Base-by-base conservation (phyloP, 1,140 invertebrate genomes). In the Branchinecta lynchi region DNA sequence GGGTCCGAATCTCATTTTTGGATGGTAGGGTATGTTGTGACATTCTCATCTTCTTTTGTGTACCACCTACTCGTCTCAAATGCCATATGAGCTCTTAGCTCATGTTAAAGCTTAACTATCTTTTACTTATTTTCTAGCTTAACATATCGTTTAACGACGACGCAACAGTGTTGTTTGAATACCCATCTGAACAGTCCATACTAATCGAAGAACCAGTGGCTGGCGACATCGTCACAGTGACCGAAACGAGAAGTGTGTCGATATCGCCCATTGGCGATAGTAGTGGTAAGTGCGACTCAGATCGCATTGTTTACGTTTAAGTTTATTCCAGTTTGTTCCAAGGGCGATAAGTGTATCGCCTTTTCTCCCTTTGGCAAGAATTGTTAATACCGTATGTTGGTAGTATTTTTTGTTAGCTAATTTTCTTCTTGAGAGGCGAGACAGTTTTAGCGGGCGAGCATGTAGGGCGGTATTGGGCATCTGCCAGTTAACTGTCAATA, bases 111-210 rank as follows among this genome's bases (percentile, higher is more conserved):
- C n/a, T 32, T 32, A 69, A 21, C 65, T 44, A 51, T 66, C 20
- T 45, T 70, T 66, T 68, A 21, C 72, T 60, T 71, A 69, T 78
- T 69, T 81, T 82, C 67, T 83, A 91, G 89, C 80, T 90, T 76
- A 88, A 85, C 77, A 89, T 93, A 75, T 86, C 88, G 72, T 92
- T 93, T 78, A 86, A 91, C 76, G 89, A 92, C 76, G 84, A 84
- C 46, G 84, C 87, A 43, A 90, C 88, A 67, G 84, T 85, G 69
- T 88, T 88, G 46, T 91, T 89, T 79, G 89, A 92, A 79, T 93
- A 93, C 77, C 89, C 89, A 65, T 90, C 89, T 71, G 90, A 92
- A 79, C 82, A 85, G 65, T 91, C 89, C 66, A 78, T 86, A 74
- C 78, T 88, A 68, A 51, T 69, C n/a, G 69, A 69, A 43, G 82